These are phyloP conservation scores for Pavo muticus DNA, from an alignment of 2,113 vertebrate species.

Conservation along the genomic window DNA sequence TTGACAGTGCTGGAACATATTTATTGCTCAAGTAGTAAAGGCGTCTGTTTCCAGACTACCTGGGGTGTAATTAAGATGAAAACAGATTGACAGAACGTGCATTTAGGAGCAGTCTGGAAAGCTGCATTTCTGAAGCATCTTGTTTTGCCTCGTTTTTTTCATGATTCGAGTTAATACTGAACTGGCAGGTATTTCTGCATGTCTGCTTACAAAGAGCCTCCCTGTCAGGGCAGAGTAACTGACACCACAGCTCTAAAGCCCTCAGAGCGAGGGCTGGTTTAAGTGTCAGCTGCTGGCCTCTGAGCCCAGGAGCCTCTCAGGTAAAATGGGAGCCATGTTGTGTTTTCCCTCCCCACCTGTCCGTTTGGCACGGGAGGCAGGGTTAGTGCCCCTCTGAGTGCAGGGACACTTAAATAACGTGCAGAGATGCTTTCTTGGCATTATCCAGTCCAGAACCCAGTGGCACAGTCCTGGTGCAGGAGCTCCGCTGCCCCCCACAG, in stretches of 20 bases:
- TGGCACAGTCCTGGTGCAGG: rapidly evolving
- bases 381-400: rapidly evolving
- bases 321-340: rapidly evolving
- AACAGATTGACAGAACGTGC: neutral
- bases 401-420: rapidly evolving
- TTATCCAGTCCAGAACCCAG: rapidly evolving
- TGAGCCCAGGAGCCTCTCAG: neutral
- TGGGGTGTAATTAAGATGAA: conserved; percentile 35
- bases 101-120: neutral
- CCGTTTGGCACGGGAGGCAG: neutral
- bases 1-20: neutral
- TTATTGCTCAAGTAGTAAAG: conserved; percentile 14
- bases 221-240: neutral
- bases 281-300: neutral
- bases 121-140: neutral
- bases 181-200: neutral
- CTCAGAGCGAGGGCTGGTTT: neutral
- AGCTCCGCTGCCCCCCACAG: rapidly evolving
- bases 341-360: rapidly evolving
- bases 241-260: neutral
- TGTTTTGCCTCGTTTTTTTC: neutral
- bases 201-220: neutral
- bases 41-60: conserved; percentile 50
- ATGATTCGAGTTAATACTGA: neutral
- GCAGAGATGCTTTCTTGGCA: neutral